Evolutionary conservation across 2,113 vertebrate species (phyloP), one percentile per base, ranked within the genome.

Genomic region (Grammomys dolichurus): DNA sequence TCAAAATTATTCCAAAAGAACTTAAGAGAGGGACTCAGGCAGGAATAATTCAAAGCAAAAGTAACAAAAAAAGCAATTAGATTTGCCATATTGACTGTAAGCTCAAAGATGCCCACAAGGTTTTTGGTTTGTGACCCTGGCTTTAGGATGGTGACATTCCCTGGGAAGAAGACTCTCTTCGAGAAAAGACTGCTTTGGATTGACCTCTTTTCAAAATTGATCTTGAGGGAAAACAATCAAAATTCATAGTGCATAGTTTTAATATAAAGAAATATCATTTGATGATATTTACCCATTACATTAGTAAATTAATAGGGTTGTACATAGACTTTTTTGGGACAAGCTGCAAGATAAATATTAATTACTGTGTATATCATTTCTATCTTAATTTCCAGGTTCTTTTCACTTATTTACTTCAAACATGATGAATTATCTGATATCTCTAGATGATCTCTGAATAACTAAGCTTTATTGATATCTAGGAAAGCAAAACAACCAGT

Each of bases 331-430:
- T 85, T 51, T 92, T 0, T 33, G 10, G 51, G 70, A 88, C 1
- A 88, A 5, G 17, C 33, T 24, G 20, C 28, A 13, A 40, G 54
- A 33, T 48, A 14, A 17, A 4, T 56, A 33, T 58, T 36, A 20
- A 60, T 88, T 69, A 12, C 43, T 43, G 0, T 46, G 9, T 4
- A 43, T 22, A 9, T 60, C 20, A 89, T 36, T 10, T 2, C 46
- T 54, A 12, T 17, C 17, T 20, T 43, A 1, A 5, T 40, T 88
- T 87, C 75, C 88, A 72, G 86, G 33, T 40, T 77, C 28, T 84
- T 70, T 93, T 94, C n/a, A 46, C 11, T 88, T 78, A 43, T 26
- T 94, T 24, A 31, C 26, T 63, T 70, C 81, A 58, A 81, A 85
- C 16, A 80, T 60, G 46, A 63, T 26, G 31, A 63, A 54, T 54